Base-by-base conservation (phyloP, 1,140 invertebrate species). In the Drosophila tropicalis region DNA sequence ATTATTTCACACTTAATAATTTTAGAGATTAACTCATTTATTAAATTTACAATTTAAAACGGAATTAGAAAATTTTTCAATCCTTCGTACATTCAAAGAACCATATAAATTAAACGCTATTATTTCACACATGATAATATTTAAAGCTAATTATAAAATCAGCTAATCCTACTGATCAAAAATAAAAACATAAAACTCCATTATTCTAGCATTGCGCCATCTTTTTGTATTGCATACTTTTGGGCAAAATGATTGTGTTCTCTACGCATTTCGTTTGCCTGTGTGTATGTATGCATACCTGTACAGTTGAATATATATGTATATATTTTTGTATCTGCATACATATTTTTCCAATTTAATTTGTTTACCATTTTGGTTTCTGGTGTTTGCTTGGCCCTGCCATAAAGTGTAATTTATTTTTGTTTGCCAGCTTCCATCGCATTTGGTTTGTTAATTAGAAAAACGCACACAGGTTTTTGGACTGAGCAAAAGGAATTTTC, bases 321-420 rank as follows among this genome's bases (percentile, higher is more conserved):
- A 36, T 2, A 9, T n/a, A 22, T 22, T 22, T 22, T 22, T 22
- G 2, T 17, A 15, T 71, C 65, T 34, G 61, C 40, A 47, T 63
- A 55, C 32, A 44, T 15, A 51, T 75, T 77, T 72, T 78, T 70
- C 65, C 67, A 76, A 74, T 74, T 77, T 81, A 85, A 84, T 84
- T 72, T 87, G 70, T 84, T 84, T 78, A 72, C 72, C 70, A 51
- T 51, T 62, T 71, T 57, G 32, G 47, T 60, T 41, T 51, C 55
- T 44, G 44, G 44, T 51, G 54, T 65, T 73, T 51, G 65, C 60
- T 29, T 61, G 64, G 71, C 41, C 34, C 67, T 74, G 66, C 67
- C 80, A 75, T 75, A 79, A 83, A 67, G 60, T 63, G 68, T 80
- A 83, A 84, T 83, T 79, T 83, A 83, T 76, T 69, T 75, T 70